Evolutionary conservation across 2,888 invertebrate genomes (phyloP), one percentile per base, ranked within the genome.

Genomic region (Clistopyga incitator): DNA sequence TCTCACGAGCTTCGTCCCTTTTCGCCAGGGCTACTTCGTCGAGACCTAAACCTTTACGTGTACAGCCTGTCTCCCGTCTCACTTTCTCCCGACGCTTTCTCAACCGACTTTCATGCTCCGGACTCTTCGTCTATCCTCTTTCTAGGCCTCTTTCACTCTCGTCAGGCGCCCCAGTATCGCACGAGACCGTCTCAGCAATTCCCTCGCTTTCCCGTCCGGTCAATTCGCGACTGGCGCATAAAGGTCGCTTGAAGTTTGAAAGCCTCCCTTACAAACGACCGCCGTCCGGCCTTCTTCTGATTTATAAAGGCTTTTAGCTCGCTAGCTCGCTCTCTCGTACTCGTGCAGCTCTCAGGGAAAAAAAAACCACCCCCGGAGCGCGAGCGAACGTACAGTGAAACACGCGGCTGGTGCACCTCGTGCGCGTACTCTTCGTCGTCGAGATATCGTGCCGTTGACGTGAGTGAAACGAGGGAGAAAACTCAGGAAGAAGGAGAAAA

Each of bases 301-400:
- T 93, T 93, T 93, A 93, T 93, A 91, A 89, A 88, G 89, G 93
- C 93, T 93, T 93, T 93, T 93, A 93, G 92, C 90, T 87, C n/a
- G 86, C 87, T 81, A 85, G 75, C 47, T 81, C 76, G 81, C 82
- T 82, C 78, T 61, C 61, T 20, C 67, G 65, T 18, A 45, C 80
- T 65, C 71, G 65, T 67, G 78, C 54, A 68, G n/a, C 56, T 77
- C 68, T 61, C 29, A n/a, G 20, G 75, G 65, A 82, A 65, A 75
- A 90, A 89, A 91, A 91, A 88, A 88, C 79, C 82, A 87, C 84
- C 88, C 87, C 85, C 84, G 85, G 77, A 72, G 68, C 65, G 79
- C 45, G 70, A 65, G 75, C 82, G 71, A 81, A 72, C 65, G 81
- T 34, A 68, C 75, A 61, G 54, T 61, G 80, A 82, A 78, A 67